Evolutionary conservation across 2,113 vertebrate species (phyloP).

Genomic region (human (Homo sapiens)): DNA sequence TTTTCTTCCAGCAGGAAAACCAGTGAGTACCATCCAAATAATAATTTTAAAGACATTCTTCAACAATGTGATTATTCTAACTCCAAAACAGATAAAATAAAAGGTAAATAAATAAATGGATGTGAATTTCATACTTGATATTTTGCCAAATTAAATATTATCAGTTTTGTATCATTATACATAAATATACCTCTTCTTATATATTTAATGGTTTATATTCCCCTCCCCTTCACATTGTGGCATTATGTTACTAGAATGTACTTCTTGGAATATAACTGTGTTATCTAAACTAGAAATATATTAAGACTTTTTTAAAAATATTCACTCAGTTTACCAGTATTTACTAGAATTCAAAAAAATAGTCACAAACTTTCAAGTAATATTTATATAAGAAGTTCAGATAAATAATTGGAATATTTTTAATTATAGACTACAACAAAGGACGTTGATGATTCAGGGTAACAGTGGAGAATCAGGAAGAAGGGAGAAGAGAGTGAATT

Average conservation of each 20-base stretch:
- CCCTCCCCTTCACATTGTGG: neutral
- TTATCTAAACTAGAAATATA: neutral
- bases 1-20: neutral
- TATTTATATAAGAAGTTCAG: neutral
- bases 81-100: neutral
- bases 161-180: neutral
- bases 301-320: neutral
- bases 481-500: neutral
- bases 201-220: neutral
- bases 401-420: neutral
- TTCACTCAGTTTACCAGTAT: neutral
- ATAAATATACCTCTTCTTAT: neutral
- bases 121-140: neutral
- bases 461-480: neutral
- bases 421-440: neutral
- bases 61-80: neutral
- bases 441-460: neutral
- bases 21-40: neutral
- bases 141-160: neutral
- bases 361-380: neutral
- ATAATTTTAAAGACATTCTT: neutral
- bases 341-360: neutral
- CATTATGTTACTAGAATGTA: neutral
- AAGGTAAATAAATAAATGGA: neutral
- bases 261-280: neutral